A percentile compares a stretch with the other conserved stretches of the same genome.
These are phyloP conservation scores for Xylota segnis DNA, from an alignment of 2,888 invertebrate species.

Conservation along the genomic window DNA sequence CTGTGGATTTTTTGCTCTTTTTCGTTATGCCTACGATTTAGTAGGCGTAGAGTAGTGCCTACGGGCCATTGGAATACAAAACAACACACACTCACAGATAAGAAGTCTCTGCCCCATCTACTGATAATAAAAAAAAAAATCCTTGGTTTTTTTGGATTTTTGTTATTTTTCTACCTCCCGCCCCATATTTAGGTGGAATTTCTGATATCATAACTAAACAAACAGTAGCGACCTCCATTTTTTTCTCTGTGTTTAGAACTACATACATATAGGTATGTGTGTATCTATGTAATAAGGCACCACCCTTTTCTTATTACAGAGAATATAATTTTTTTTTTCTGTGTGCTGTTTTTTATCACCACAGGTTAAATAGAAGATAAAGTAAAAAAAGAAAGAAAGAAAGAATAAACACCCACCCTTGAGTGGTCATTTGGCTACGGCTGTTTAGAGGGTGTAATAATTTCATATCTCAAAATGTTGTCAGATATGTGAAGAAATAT, in stretches of 20 bases:
- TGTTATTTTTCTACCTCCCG: conserved; percentile 46
- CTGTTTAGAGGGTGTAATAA: conserved; percentile 69
- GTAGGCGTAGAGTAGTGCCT: conserved; percentile 73
- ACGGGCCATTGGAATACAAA: conserved; percentile 39
- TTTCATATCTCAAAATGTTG: conserved; percentile 73
- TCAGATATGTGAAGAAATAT: conserved; percentile 71
- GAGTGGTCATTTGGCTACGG: conserved; percentile 76
- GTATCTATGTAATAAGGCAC: conserved; percentile 62
- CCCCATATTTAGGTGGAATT: conserved; percentile 65
- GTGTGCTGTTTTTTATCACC: conserved; percentile 71
- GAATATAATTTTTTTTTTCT: conserved; percentile 23
- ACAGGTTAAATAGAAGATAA: conserved; percentile 70
- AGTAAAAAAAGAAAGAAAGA: conserved; percentile 3
- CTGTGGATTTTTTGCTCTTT: background rate
- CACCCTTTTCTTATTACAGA: conserved; percentile 70
- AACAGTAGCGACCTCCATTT: conserved; percentile 72
- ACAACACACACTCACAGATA: conserved; percentile 57
- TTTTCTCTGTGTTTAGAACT: conserved; percentile 23
- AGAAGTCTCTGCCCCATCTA: conserved; percentile 64
- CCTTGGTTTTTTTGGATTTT: conserved; percentile 48
- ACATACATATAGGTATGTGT: conserved; percentile 7
- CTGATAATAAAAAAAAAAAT: conserved; percentile 59
- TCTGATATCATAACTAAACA: conserved; percentile 73
- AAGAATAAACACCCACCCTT: conserved; percentile 70
- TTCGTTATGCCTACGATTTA: conserved; percentile 65